phyloP scores from a whole-genome alignment of 2,888 invertebrate genomes.

The Eretmocerus hayati region DNA sequence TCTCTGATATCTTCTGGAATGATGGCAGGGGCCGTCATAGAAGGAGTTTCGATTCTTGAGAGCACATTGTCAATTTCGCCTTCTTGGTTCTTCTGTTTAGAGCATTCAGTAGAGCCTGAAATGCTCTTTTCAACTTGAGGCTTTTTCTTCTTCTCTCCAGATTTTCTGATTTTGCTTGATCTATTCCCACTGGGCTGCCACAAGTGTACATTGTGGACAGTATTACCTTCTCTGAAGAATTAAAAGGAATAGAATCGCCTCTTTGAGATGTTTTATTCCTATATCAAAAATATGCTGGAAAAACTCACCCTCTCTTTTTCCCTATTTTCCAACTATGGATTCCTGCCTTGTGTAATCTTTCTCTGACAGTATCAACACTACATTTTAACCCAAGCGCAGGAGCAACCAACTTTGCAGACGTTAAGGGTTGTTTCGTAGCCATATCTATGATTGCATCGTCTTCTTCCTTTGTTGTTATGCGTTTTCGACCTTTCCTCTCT shows the following conservation, averaged over 20 bases:
- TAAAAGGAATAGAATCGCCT: neutral
- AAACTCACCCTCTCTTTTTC: slow-evolving; percentile 41
- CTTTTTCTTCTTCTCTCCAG: slow-evolving; percentile 35
- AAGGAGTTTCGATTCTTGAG: no score
- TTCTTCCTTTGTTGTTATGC: slow-evolving; percentile 44
- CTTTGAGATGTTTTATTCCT: neutral
- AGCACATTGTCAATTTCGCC: no score
- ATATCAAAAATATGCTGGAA: neutral
- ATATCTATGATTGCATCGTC: slow-evolving; percentile 44
- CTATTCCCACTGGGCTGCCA: slow-evolving; percentile 46
- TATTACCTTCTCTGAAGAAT: slow-evolving; percentile 38
- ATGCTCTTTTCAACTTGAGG: slow-evolving; percentile 27
- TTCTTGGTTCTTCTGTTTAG: no score
- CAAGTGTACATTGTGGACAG: slow-evolving; percentile 42
- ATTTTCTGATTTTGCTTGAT: slow-evolving; percentile 38
- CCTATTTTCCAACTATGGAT: slow-evolving; percentile 46
- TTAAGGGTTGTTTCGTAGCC: slow-evolving; percentile 44
- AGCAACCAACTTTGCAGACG: slow-evolving; percentile 44
- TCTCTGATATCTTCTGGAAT: no score
- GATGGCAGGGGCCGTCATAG: no score
- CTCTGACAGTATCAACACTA: slow-evolving; percentile 43
- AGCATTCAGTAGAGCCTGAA: no score
- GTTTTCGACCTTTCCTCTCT: slow-evolving; percentile 42
- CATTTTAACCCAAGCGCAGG: slow-evolving; percentile 43
- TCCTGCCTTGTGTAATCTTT: slow-evolving; percentile 43